phyloP scores from a whole-genome alignment of 2,888 invertebrate species.

The Dolomedes plantarius region DNA sequence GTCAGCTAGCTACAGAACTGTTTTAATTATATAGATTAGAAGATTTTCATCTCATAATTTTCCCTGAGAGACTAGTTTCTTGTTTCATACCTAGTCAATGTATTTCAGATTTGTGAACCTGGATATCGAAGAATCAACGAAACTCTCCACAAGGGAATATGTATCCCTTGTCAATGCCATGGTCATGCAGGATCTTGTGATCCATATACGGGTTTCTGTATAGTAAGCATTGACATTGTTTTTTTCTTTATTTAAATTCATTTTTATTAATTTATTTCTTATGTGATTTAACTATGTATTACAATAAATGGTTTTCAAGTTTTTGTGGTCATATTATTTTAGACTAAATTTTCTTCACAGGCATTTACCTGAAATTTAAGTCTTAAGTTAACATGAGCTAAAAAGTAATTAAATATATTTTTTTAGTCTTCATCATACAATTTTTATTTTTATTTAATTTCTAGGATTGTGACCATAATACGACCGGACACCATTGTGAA shows the following conservation, averaged over 20 bases:
- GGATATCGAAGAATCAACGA: conserved; percentile 87
- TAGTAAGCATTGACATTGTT: conserved; percentile 25
- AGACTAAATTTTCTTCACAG: no score
- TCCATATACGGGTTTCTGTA: conserved; percentile 88
- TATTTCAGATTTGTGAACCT: conserved; percentile 85
- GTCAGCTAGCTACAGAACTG: no score
- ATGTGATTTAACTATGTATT: not conserved
- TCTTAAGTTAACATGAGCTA: no score
- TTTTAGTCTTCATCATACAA: no score
- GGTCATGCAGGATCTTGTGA: conserved; percentile 80
- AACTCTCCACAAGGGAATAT: conserved; percentile 79
- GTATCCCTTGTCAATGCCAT: conserved; percentile 78
- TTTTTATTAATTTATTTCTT: not conserved
- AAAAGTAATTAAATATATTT: no score
- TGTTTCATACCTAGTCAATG: no score
- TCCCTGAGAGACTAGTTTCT: no score
- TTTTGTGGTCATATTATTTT: no score
- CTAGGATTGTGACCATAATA: conserved; percentile 79
- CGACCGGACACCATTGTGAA: conserved; percentile 76
- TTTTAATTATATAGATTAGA: no score
- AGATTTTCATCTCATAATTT: no score
- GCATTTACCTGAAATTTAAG: no score
- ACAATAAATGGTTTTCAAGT: not conserved
- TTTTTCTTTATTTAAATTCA: not conserved
- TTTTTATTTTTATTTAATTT: no score